phyloP scores from a whole-genome alignment of 2,888 invertebrate genomes.

The Dascillus cervinus region DNA sequence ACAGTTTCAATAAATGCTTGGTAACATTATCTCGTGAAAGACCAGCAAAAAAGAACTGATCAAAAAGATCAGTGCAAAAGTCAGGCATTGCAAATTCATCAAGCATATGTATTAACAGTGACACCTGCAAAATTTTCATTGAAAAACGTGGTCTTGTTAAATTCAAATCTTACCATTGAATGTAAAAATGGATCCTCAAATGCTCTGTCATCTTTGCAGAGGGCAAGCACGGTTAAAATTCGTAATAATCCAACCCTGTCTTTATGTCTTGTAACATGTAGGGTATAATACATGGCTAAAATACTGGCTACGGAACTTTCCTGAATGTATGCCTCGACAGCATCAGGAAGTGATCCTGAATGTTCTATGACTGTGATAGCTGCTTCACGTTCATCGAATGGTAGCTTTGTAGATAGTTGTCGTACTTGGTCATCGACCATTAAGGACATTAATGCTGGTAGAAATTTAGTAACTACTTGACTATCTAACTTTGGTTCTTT shows the following conservation, averaged over 20 bases:
- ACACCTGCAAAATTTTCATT: constrained; percentile 42
- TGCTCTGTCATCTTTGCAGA: constrained; percentile 85
- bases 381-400: constrained; percentile 88
- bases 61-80: constrained; percentile 91
- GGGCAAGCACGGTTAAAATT: constrained; percentile 82
- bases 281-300: constrained; percentile 89
- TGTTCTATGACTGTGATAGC: constrained; percentile 91
- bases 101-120: constrained; percentile 75
- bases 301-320: constrained; percentile 89
- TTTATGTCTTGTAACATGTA: constrained; percentile 75
- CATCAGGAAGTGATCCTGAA: constrained; percentile 87
- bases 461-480: constrained; percentile 88
- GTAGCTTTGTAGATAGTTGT: constrained; percentile 74
- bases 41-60: constrained; percentile 90
- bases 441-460: constrained; percentile 87
- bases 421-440: constrained; percentile 86
- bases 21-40: constrained; percentile 85
- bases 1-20: constrained; percentile 78
- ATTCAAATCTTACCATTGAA: constrained; percentile 56
- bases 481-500: constrained; percentile 92
- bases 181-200: constrained; percentile 95
- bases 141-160: too few species aligned
- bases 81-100: constrained; percentile 92
- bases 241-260: constrained; percentile 76
- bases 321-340: constrained; percentile 86